phyloP scores from a whole-genome alignment of 2,797 vertebrate species.

The Clarias pachynema region DNA sequence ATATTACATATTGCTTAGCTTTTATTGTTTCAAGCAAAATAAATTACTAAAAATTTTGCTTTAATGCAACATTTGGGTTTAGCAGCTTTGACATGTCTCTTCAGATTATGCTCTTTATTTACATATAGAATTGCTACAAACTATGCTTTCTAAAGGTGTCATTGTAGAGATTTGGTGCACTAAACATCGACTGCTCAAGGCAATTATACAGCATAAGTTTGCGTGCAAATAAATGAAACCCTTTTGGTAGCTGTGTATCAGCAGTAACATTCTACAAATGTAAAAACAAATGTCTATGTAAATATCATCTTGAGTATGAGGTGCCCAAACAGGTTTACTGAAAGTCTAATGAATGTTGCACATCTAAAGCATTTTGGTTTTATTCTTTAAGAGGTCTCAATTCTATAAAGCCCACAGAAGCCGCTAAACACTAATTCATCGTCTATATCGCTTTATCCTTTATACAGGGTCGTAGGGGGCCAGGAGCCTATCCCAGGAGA shows the following conservation, averaged over 20 bases:
- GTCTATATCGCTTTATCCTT: no score
- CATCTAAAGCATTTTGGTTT: neutral
- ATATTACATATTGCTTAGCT: neutral
- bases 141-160: neutral
- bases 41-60: neutral
- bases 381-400: neutral
- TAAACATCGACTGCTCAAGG: neutral
- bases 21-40: neutral
- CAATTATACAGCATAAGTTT: neutral
- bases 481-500: no score
- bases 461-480: no score
- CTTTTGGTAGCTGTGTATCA: neutral
- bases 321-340: conserved; percentile 1
- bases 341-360: neutral
- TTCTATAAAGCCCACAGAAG: neutral
- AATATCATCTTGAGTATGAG: neutral
- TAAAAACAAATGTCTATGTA: neutral
- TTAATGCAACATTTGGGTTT: neutral
- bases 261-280: neutral
- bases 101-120: neutral
- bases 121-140: neutral
- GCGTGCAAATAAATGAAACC: neutral
- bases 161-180: neutral
- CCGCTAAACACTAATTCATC: neutral
- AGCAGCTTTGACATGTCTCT: neutral